phyloP scores from a whole-genome alignment of 1,140 invertebrate species.

The Mercenaria mercenaria region DNA sequence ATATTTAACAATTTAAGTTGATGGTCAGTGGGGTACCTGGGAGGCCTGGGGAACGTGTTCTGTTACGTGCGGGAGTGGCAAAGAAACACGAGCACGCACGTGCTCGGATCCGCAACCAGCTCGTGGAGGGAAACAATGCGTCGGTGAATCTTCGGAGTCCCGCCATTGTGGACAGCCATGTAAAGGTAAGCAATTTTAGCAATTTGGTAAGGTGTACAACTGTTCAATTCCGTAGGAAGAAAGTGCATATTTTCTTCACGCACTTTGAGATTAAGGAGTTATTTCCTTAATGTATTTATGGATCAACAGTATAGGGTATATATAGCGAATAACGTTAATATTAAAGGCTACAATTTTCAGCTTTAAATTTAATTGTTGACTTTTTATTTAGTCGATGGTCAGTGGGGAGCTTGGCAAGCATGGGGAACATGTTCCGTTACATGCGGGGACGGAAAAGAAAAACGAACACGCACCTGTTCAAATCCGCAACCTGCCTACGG shows the following conservation, averaged over 20 bases:
- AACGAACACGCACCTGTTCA: conserved; percentile 80
- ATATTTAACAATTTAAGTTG: conserved; percentile 55
- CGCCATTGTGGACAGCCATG: not conserved
- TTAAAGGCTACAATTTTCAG: no score
- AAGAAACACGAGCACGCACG: not conserved
- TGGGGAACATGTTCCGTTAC: conserved; percentile 95
- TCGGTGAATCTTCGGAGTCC: not conserved
- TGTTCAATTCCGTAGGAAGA: not conserved
- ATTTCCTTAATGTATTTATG: no score
- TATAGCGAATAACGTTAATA: no score
- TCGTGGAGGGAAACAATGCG: not conserved
- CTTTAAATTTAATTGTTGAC: no score
- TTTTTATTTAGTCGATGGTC: conserved; percentile 22
- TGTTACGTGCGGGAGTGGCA: not conserved
- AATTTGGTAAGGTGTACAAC: no score
- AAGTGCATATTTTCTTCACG: no score
- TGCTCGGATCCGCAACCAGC: not conserved
- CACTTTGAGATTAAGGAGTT: no score
- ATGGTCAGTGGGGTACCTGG: not conserved
- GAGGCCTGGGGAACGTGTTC: not conserved
- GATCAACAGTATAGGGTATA: no score
- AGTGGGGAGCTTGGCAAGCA: conserved; percentile 85
- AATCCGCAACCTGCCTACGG: conserved; percentile 75
- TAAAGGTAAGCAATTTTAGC: not conserved
- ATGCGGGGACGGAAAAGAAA: conserved; percentile 94